A percentile compares a stretch with the other conserved stretches of the same genome.
phyloP scores from a whole-genome alignment of 1,140 invertebrate genomes.

The Drosophila eugracilis region DNA sequence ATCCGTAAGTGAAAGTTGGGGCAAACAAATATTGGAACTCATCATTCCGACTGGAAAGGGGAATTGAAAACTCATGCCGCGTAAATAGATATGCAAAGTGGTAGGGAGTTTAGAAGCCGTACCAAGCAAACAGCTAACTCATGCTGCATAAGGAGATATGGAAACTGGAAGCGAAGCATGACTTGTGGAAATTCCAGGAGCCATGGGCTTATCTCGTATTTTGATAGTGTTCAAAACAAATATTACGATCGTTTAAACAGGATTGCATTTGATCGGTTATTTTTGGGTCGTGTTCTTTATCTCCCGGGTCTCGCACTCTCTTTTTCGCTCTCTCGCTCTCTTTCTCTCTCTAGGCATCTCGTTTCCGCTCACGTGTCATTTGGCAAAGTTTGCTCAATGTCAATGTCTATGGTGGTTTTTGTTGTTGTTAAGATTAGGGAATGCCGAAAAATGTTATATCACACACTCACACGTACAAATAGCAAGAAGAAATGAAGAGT shows the following conservation, averaged over 20 bases:
- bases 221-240: conserved; percentile 29
- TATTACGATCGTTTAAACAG: conserved; percentile 11
- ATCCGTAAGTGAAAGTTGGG: conserved; percentile 87
- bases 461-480: conserved; percentile 7
- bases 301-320: not conserved
- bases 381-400: conserved; percentile 71
- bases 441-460: conserved; percentile 43
- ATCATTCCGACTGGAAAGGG: conserved; percentile 12
- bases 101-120: not conserved
- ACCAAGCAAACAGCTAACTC: conserved; percentile 10
- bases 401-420: conserved; percentile 56
- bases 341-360: conserved; percentile 17
- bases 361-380: conserved; percentile 57
- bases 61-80: conserved; percentile 21
- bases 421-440: conserved; percentile 30
- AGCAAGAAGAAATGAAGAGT: not conserved
- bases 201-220: conserved; percentile 23
- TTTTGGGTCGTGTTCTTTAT: not conserved
- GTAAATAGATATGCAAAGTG: conserved; percentile 6
- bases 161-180: conserved; percentile 35
- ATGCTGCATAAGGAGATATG: conserved; percentile 16
- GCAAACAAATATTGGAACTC: conserved; percentile 3
- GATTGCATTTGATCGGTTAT: conserved; percentile 26
- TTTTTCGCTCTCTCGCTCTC: conserved; percentile 7
- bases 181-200: conserved; percentile 21